Conservation (phyloP, 2,797 vertebrate species). For the Antennarius maculatus region DNA sequence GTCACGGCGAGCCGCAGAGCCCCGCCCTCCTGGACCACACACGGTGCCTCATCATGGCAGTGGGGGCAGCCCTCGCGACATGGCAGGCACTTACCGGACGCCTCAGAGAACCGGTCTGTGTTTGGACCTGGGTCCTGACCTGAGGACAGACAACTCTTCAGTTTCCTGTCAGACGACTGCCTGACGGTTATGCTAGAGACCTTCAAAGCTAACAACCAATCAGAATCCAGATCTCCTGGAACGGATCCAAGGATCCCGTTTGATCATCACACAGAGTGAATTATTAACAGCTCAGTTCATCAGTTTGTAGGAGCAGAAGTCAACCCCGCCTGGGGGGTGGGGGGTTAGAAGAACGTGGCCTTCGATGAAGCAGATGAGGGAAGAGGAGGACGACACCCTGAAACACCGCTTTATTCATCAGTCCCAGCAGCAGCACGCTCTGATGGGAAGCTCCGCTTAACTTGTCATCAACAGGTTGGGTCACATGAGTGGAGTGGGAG, state of each 20-base stretch:
- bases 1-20: conserved; percentile 89
- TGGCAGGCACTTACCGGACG: conserved; percentile 88
- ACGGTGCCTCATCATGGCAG: conserved; percentile 92
- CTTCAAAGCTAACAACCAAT: conserved; percentile 5
- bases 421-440: neutral
- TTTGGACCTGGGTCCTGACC: conserved; percentile 77
- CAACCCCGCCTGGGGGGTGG: conserved; percentile 47
- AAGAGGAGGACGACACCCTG: conserved; percentile 32
- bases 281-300: conserved; percentile 53
- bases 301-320: conserved; percentile 43
- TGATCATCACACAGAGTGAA: conserved; percentile 31
- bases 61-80: conserved; percentile 91
- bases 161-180: neutral
- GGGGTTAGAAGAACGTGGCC: conserved; percentile 54
- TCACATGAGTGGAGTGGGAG: too few species aligned
- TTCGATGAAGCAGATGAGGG: conserved; percentile 60
- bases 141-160: conserved; percentile 62
- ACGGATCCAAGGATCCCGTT: conserved; percentile 40
- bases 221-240: conserved; percentile 22
- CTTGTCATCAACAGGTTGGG: too few species aligned
- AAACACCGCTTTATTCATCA: conserved; percentile 37
- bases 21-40: conserved; percentile 90
- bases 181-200: too few species aligned
- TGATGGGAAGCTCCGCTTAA: neutral
- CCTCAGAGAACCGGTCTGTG: conserved; percentile 79